Conservation (phyloP, 2,888 invertebrate species). For the Margaritifera margaritifera region DNA sequence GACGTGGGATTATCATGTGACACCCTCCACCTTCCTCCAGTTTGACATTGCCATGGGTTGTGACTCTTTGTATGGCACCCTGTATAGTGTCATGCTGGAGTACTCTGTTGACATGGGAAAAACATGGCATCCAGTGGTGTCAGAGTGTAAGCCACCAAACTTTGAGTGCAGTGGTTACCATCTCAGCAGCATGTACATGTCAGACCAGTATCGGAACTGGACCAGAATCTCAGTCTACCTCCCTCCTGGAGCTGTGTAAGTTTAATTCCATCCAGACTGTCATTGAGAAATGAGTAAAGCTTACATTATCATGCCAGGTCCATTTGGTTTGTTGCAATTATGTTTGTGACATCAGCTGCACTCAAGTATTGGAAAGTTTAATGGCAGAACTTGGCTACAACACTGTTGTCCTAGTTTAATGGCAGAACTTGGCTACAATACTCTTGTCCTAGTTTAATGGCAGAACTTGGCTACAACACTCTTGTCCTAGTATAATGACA, state of each 20-base stretch:
- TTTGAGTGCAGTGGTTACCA: slow-evolving; percentile 71
- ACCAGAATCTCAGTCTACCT: slow-evolving; percentile 70
- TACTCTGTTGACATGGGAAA: slow-evolving; percentile 72
- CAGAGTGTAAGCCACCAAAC: slow-evolving; percentile 71
- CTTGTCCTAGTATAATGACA: too few species aligned
- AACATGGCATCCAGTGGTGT: slow-evolving; percentile 70
- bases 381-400: too few species aligned
- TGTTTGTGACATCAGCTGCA: too few species aligned
- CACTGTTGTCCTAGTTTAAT: too few species aligned
- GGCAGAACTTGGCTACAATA: too few species aligned
- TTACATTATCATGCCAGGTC: too few species aligned
- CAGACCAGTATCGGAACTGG: slow-evolving; percentile 70
- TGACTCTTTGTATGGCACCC: slow-evolving; percentile 61
- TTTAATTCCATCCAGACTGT: slow-evolving; percentile 7
- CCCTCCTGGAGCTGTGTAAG: slow-evolving; percentile 71
- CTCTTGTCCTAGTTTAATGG: too few species aligned
- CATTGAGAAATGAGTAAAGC: too few species aligned
- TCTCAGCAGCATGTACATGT: slow-evolving; percentile 63
- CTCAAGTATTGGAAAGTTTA: too few species aligned
- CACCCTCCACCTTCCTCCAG: slow-evolving; percentile 72
- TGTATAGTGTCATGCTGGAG: slow-evolving; percentile 69
- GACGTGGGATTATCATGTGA: slow-evolving; percentile 73
- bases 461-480: too few species aligned
- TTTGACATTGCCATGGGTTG: slow-evolving; percentile 73
- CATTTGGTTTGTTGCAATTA: too few species aligned